A percentile compares a stretch with the other conserved stretches of the same genome.
Evolutionary conservation across 2,888 invertebrate genomes (phyloP).

Genomic region (Leptodirus hochenwartii): DNA sequence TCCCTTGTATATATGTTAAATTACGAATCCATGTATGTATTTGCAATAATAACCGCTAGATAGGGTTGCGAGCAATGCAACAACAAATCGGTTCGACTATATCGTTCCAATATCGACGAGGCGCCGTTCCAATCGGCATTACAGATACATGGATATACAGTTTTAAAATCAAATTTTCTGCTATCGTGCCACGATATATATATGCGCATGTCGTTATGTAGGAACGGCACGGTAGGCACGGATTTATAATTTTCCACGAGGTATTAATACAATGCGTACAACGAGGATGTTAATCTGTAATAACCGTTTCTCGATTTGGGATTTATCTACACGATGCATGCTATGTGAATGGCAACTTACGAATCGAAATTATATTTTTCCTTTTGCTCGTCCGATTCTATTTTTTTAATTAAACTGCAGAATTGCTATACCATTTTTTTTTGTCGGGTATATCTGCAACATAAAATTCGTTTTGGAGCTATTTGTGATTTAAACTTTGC

Average conservation of each 20-base stretch:
- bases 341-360: no score
- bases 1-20: not conserved
- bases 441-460: no score
- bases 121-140: conserved; percentile 4
- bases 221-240: no score
- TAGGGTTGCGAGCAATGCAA: conserved; percentile 13
- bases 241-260: conserved; percentile 30
- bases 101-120: not conserved
- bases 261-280: conserved; percentile 29
- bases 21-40: conserved; percentile 19
- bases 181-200: conserved; percentile 21
- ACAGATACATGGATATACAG: conserved; percentile 24
- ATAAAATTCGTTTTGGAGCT: no score
- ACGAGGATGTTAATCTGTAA: conserved; percentile 30
- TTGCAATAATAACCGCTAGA: conserved; percentile 30
- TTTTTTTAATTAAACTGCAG: no score
- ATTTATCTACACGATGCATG: conserved; percentile 18
- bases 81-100: not conserved
- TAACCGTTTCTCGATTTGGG: conserved; percentile 27
- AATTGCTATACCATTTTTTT: no score
- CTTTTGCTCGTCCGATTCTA: no score
- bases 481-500: no score
- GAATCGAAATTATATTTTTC: no score
- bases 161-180: conserved; percentile 32
- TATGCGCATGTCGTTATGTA: not conserved